These are phyloP conservation scores for Epinephelus moara DNA, from an alignment of 2,113 vertebrate species.

Conservation along the genomic window DNA sequence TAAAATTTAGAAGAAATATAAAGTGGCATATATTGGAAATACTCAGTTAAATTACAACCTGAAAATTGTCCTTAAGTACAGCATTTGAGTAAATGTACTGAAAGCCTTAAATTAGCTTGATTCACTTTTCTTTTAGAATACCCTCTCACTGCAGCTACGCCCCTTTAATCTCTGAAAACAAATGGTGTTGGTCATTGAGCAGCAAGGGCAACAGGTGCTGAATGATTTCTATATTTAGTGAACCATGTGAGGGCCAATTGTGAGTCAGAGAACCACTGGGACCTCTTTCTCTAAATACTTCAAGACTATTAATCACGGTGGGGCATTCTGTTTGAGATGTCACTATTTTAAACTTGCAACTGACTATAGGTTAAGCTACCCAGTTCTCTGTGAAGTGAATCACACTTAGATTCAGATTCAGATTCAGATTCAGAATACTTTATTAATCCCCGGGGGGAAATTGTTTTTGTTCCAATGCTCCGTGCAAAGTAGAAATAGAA, in stretches of 20 bases:
- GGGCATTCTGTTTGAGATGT: not conserved
- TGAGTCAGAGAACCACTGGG: constrained; percentile 43
- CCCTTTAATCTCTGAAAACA: not conserved
- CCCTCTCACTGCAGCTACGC: not conserved
- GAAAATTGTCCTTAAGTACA: not conserved
- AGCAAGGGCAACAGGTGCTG: constrained; percentile 49
- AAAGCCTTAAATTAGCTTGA: not conserved
- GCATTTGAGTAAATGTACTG: not conserved
- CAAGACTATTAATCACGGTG: not conserved
- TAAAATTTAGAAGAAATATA: no score
- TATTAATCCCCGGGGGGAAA: no score
- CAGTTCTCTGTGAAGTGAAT: not conserved
- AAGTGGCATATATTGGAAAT: not conserved
- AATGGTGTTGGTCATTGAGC: not conserved
- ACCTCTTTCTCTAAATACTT: constrained; percentile 12
- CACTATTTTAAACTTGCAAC: not conserved
- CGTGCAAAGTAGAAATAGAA: no score
- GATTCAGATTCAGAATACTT: no score
- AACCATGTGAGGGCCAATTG: constrained; percentile 11
- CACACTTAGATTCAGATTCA: not conserved
- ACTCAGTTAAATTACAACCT: no score
- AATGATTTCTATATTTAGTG: constrained; percentile 62
- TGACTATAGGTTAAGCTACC: not conserved
- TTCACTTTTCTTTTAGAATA: not conserved
- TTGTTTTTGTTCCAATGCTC: no score